Conservation (phyloP, 2,113 vertebrate genomes). For the Saimiri boliviensis region DNA sequence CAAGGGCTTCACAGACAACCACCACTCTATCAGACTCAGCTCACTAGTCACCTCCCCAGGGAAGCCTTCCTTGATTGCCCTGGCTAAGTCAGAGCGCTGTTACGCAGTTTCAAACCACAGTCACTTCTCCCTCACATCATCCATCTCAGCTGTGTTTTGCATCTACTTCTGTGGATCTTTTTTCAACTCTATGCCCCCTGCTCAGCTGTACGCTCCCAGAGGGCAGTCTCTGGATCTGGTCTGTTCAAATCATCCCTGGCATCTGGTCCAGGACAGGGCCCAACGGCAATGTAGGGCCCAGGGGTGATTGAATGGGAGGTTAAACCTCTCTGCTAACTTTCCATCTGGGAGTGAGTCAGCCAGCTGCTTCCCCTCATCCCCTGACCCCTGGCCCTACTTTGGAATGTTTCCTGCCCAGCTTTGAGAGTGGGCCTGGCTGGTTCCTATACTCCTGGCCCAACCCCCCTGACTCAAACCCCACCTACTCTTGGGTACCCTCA, state of each 20-base stretch:
- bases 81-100: neutral
- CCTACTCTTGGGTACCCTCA: neutral
- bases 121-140: neutral
- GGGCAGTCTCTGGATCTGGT: neutral
- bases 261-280: neutral
- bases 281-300: neutral
- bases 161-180: neutral
- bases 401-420: slow-evolving; percentile 3
- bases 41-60: neutral
- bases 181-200: neutral
- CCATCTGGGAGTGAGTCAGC: neutral
- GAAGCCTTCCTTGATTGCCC: slow-evolving; percentile 34
- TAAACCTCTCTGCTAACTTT: slow-evolving; percentile 2
- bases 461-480: neutral
- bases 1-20: neutral
- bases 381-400: neutral
- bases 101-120: neutral
- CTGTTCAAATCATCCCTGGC: neutral
- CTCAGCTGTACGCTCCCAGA: neutral
- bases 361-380: neutral
- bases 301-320: neutral
- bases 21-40: neutral
- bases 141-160: neutral
- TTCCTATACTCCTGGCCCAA: neutral
- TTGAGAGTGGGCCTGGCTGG: neutral